Evolutionary conservation across 2,888 invertebrate species (phyloP), one percentile per base, ranked within the genome.

Genomic region (Limenitis camilla): DNA sequence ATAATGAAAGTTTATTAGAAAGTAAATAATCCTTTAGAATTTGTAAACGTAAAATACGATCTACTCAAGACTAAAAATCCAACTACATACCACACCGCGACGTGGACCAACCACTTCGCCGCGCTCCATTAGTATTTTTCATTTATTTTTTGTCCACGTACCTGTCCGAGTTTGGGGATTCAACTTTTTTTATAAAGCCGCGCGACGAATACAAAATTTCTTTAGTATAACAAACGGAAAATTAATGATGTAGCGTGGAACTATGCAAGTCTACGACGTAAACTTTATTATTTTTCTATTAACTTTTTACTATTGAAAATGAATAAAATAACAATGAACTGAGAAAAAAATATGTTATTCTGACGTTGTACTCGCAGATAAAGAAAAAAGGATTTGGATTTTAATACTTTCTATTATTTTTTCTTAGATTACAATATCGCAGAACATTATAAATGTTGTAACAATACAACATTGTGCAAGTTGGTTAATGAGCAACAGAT

Each of bases 101-200:
- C 68, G 46, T 66, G 66, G 72, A 71, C 73, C 76, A 78, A 78
- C 81, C 80, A 78, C 81, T 73, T 73, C 70, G 79, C 73, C 73
- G 69, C 78, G 83, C 81, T 83, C 85, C 87, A 86, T 87, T 87
- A 87, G 87, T 84, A 82, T 85, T 82, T 87, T 84, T 84, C 84
- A 86, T 87, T 87, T 86, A 85, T 86, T 87, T 86, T 87, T 86
- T 86, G 83, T 86, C 83, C 84, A 80, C 84, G 78, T 86, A 85
- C 84, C 86, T 86, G 87, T 84, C 83, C 78, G 72, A 82, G 76
- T 83, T 84, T 74, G 79, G 84, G 83, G 81, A 80, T 82, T 81
- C 72, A 71, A 78, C 75, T 81, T 86, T 84, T 85, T 85, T 84
- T 85, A 74, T 78, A 78, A 71, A 71, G 74, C 71, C 77, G 77